These are phyloP conservation scores for Aepyceros melampus DNA, from an alignment of 2,113 vertebrate species.

Conservation along the genomic window DNA sequence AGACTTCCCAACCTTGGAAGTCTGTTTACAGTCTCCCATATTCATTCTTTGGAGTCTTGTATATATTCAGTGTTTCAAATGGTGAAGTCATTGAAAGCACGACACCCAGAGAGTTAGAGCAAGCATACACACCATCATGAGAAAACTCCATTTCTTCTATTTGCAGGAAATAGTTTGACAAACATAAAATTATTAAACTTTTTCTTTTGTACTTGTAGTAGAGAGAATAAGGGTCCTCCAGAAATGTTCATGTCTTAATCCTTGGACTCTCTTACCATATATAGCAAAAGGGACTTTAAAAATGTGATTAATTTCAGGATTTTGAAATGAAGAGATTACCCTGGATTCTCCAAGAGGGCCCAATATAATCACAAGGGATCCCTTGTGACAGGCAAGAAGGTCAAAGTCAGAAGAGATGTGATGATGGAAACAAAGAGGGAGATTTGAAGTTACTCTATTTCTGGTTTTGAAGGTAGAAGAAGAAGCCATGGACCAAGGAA, in stretches of 20 bases:
- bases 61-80: neutral
- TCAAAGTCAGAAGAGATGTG: neutral
- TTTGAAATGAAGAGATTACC: neutral
- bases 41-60: neutral
- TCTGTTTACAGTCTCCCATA: neutral
- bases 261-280: neutral
- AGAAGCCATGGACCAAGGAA: neutral
- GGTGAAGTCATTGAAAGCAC: neutral
- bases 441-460: neutral
- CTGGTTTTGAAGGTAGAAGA: neutral
- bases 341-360: neutral
- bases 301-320: neutral
- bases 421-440: neutral
- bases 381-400: neutral
- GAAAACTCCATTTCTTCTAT: neutral
- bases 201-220: neutral
- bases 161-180: neutral
- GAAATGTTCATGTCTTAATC: neutral
- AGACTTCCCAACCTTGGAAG: neutral
- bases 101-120: neutral
- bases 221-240: neutral
- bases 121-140: neutral
- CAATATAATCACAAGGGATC: neutral
- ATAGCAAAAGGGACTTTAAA: neutral
- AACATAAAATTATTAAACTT: neutral